These are phyloP conservation scores for Crypturellus undulatus DNA, from an alignment of 2,113 vertebrate genomes.

Conservation along the genomic window DNA sequence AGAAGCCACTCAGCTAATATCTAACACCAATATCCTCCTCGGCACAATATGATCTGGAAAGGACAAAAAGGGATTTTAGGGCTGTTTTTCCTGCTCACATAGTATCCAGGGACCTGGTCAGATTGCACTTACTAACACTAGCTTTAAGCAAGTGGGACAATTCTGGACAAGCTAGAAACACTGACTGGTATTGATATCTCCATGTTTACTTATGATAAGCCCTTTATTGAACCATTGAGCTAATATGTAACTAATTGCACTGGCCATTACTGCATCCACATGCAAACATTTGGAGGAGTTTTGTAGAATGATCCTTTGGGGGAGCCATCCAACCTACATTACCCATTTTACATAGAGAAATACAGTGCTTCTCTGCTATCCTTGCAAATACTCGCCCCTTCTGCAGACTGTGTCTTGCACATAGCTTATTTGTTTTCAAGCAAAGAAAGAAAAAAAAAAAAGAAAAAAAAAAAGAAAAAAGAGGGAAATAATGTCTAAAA, in stretches of 20 bases:
- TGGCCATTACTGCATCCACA: neutral
- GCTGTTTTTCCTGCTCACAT: neutral
- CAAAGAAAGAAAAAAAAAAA: neutral
- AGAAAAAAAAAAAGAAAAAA: neutral
- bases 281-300: neutral
- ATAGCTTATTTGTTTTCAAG: neutral
- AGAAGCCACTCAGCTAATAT: neutral
- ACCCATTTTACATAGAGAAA: neutral
- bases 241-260: neutral
- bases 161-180: neutral
- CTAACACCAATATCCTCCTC: neutral
- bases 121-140: neutral
- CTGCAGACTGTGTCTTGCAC: neutral
- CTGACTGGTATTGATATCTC: neutral
- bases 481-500: neutral
- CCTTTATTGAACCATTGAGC: neutral
- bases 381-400: too few relatives aligned
- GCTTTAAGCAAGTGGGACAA: neutral
- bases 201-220: neutral
- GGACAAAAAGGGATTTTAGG: neutral
- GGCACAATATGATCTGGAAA: neutral
- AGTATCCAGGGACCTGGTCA: neutral
- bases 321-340: neutral
- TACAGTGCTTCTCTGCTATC: neutral
- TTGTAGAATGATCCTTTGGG: neutral